A percentile compares a stretch with the other conserved stretches of the same genome.
phyloP scores from a whole-genome alignment of 2,113 vertebrate genomes.

The Prunella himalayana region DNA sequence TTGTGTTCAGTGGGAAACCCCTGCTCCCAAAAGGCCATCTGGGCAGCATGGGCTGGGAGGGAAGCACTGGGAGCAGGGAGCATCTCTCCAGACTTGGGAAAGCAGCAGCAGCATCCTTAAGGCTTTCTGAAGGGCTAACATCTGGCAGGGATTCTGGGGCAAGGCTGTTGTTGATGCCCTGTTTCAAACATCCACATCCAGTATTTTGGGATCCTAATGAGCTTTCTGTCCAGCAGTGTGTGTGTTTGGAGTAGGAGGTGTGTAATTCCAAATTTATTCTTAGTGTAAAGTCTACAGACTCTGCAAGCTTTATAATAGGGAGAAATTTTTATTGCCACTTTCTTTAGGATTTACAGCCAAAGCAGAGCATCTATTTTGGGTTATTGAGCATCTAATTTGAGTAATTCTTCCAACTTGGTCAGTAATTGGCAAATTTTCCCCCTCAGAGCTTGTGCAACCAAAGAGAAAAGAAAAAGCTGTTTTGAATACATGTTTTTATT shows the following conservation, averaged over 20 bases:
- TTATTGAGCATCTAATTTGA: not conserved
- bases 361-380: not conserved
- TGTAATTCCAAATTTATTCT: not conserved
- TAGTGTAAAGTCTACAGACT: not conserved
- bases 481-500: not conserved
- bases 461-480: not conserved
- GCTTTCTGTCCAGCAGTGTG: not conserved
- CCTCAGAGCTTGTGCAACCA: not conserved
- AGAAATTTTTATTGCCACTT: not conserved
- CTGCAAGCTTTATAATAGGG: not conserved
- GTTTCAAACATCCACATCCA: not conserved
- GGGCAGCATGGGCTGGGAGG: conserved; percentile 59
- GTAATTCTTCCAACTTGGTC: not conserved
- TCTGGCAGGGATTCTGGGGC: conserved; percentile 44
- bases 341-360: not conserved
- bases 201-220: not conserved
- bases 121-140: conserved; percentile 35
- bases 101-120: not conserved
- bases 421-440: not conserved
- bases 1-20: conserved; percentile 76
- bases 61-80: not conserved
- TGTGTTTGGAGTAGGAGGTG: not conserved
- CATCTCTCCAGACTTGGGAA: not conserved
- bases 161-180: not conserved
- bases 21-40: conserved; percentile 81